Evolutionary conservation across 2,888 invertebrate genomes (phyloP), one percentile per base, ranked within the genome.

Genomic region (Macrophya annulata): DNA sequence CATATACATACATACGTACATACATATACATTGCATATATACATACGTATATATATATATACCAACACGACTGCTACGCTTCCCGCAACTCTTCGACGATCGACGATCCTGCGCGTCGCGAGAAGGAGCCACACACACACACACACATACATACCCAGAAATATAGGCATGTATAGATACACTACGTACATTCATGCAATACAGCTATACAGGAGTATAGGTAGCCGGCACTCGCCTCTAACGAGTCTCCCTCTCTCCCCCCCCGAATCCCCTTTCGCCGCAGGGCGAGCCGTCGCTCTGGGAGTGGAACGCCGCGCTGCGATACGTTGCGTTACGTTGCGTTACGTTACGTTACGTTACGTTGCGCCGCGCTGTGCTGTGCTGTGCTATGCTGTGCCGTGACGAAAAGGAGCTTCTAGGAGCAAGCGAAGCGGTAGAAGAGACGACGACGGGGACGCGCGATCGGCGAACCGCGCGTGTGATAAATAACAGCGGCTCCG

Each of bases 391-490:
- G 37, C 74, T 25, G 15, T 17, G 51, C 62, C 72, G n/a, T 48
- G 76, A 55, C 85, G 85, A 71, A 48, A 71, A 68, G 55, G 85
- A 85, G 43, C 43, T 62, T 31, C 59, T 55, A 81, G 68, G 37
- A 88, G 87, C 87, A 87, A 85, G 88, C 86, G 87, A 88, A 86
- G 86, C 86, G 87, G 86, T 77, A 85, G 86, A 86, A 85, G 85
- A 84, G 31, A 37, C 83, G 85, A 51, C 62, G 79, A 68, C 51
- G 86, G 82, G 65, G 86, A 87, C 86, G 88, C 89, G 87, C 88
- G 89, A 89, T 88, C 89, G 88, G 89, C 87, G 87, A 90, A 89
- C 87, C 89, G 89, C 88, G 89, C 90, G 89, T 90, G 89, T 90
- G 89, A 89, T 90, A 90, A 90, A 90, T 90, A 90, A 89, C 89